Conservation (phyloP, 2,113 vertebrate species). For the Calidris pygmaea region DNA sequence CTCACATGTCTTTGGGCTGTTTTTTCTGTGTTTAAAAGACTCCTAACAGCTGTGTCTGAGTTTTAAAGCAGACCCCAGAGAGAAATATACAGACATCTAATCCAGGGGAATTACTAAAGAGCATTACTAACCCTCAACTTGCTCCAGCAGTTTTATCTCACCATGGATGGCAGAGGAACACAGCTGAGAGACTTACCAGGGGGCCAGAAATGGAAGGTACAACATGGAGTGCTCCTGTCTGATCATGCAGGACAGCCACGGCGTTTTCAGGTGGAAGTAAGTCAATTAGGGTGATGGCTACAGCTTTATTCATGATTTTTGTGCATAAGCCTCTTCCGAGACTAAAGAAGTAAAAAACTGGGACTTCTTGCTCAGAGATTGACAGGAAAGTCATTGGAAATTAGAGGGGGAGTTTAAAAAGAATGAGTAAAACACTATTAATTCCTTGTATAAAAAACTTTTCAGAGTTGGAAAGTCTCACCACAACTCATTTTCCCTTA, state of each 20-base stretch:
- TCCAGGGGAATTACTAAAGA: background rate
- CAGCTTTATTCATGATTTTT: background rate
- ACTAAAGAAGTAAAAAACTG: background rate
- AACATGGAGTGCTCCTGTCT: background rate
- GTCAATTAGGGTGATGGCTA: background rate
- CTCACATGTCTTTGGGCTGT: background rate
- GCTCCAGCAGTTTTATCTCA: background rate
- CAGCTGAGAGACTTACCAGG: background rate
- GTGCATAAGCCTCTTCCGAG: background rate
- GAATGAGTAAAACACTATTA: background rate
- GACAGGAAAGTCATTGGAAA: background rate
- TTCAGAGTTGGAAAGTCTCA: background rate
- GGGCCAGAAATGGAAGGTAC: background rate
- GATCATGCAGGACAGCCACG: fast-evolving
- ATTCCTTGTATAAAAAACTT: background rate
- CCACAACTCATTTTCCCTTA: background rate
- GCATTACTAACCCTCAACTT: background rate
- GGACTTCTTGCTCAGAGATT: background rate
- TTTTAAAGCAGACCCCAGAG: background rate
- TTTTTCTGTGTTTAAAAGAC: background rate
- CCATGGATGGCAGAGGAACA: background rate
- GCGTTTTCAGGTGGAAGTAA: background rate
- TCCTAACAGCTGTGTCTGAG: background rate
- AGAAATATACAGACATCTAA: background rate
- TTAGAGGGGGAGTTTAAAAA: background rate